Percentiles rank a stretch among this genome's conserved stretches.
These are phyloP conservation scores for Pyrochroa serraticornis DNA, from an alignment of 2,888 invertebrate species.

Conservation along the genomic window DNA sequence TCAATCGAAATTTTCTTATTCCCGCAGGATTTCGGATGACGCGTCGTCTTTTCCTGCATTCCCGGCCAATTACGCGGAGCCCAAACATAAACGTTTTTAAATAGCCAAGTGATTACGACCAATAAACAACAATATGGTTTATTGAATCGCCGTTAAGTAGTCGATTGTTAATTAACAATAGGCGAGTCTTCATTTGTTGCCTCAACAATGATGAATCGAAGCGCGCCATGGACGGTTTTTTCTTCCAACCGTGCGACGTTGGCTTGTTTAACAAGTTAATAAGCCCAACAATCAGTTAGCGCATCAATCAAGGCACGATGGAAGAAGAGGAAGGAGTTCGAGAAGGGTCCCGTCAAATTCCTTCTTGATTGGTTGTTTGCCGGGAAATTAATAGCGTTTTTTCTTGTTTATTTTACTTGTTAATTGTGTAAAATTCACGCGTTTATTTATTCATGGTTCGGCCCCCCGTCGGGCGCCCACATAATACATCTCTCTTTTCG, in stretches of 20 bases:
- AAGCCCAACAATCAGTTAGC: constrained; percentile 58
- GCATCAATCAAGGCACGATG: constrained; percentile 53
- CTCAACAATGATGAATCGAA: constrained; percentile 54
- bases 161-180: constrained; percentile 54
- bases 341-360: constrained; percentile 50
- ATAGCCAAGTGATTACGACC: constrained; percentile 43
- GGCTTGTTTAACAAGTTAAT: constrained; percentile 59
- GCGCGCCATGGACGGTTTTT: constrained; percentile 39
- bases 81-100: constrained; percentile 30
- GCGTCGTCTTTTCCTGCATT: not conserved
- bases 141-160: constrained; percentile 49
- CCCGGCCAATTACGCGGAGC: constrained; percentile 3
- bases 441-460: constrained; percentile 60
- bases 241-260: constrained; percentile 37
- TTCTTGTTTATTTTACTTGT: constrained; percentile 59
- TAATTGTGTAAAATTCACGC: constrained; percentile 62
- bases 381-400: constrained; percentile 57
- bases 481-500: constrained; percentile 55
- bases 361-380: constrained; percentile 57
- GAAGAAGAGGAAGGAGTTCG: constrained; percentile 10
- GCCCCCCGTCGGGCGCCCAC: constrained; percentile 53
- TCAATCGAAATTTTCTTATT: not conserved
- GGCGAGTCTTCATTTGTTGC: constrained; percentile 52
- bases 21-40: too few species aligned
- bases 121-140: constrained; percentile 46